Base-by-base conservation (phyloP, 2,797 vertebrate genomes). In the Ctenochaetus hawaiiensis region DNA sequence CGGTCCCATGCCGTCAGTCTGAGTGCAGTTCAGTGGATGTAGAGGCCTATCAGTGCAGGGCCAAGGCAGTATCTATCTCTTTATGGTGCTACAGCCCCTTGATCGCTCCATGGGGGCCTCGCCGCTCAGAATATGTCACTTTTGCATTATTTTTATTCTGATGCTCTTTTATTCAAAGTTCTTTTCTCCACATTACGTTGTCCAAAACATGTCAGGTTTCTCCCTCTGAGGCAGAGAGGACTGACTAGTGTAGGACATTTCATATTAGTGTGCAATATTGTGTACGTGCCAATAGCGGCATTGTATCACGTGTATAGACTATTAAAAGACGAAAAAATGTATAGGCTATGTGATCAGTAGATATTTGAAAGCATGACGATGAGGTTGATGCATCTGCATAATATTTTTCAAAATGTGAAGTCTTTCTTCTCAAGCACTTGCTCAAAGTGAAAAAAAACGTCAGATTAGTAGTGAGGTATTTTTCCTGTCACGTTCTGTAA, bases 221-320 rank as follows among this genome's bases (percentile, higher is more conserved):
- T 79, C 80, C 73, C 82, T 82, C 87, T 67, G 75, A 65, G 87
- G 78, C 78, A 70, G 85, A 81, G 86, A 86, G 63, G 80, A 22
- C 83, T 61, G 83, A 84, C 89, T 18, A 77, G 80, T 68, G 85
- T 79, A 87, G 94, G 90, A 90, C 80, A 56, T 93, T 91, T 94
- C 89, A 92, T 89, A 86, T 92, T 89, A 92, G 91, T 94, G 94
- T 95, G 95, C 95, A 96, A 96, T 96, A 95, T 93, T 91, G 92
- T 93, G 87, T 86, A 79, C 86, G 85, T 94, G 95, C 92, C 93
- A 93, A 90, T 85, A 12, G 77, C 67, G 90, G 90, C 93, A 93
- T 85, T 88, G 82, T 85, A 87, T 91, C 90, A 89, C 91, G 66
- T 94, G 92, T 95, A 93, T 90, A 89, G 88, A 94, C 83, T 86